Conservation (phyloP, 2,888 invertebrate genomes). For the Epistrophe eligans region DNA sequence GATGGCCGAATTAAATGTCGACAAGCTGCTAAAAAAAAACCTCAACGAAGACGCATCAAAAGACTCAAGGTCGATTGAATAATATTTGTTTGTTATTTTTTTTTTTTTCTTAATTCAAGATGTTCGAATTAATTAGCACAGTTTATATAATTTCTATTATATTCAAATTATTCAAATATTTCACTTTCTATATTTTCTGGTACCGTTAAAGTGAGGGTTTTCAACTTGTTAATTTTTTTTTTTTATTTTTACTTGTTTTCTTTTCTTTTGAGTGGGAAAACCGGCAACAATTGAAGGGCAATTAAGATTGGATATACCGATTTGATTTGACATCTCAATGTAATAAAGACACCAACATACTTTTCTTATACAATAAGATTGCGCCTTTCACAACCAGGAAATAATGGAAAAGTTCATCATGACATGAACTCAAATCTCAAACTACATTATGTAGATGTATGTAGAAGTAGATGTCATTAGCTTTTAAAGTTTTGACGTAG, state of each 20-base stretch:
- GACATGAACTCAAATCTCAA: background rate
- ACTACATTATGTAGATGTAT: background rate
- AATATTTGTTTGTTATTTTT: conserved; percentile 17
- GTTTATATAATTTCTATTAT: conserved; percentile 40
- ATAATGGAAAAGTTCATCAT: conserved; percentile 1
- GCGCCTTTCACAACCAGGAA: conserved; percentile 34
- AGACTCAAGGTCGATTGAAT: conserved; percentile 68
- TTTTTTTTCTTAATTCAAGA: conserved; percentile 1
- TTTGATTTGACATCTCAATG: conserved; percentile 5
- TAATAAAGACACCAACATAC: background rate
- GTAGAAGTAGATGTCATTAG: conserved; percentile 23
- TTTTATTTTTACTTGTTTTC: background rate
- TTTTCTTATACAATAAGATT: conserved; percentile 80
- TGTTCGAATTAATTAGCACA: conserved; percentile 44
- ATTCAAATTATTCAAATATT: conserved; percentile 28
- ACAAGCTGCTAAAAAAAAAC: background rate
- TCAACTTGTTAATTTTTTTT: conserved; percentile 5
- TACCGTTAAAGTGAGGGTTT: conserved; percentile 40
- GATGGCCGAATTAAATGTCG: conserved; percentile 1
- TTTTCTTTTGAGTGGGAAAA: background rate
- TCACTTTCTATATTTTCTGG: conserved; percentile 62
- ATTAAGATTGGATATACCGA: conserved; percentile 46
- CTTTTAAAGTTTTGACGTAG: conserved; percentile 16
- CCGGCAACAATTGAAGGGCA: conserved; percentile 52
- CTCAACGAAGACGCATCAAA: conserved; percentile 34